Conservation (phyloP, 53 echinoderm and acorn worm genomes). For the Echinometra lucunter region DNA sequence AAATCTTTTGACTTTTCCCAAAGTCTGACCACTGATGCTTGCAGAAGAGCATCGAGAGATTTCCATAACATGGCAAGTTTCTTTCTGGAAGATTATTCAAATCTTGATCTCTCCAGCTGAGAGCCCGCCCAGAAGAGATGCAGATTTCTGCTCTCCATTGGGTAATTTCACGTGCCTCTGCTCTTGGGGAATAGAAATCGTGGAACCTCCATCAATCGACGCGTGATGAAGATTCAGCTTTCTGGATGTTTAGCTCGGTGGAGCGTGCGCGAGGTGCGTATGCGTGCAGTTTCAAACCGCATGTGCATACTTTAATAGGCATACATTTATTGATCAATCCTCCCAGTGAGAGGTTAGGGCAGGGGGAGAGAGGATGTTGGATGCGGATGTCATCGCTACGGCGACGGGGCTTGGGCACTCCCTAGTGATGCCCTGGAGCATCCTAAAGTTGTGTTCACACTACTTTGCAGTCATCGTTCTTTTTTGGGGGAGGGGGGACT, state of each 20-base stretch:
- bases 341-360: neutral
- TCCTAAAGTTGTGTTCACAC: neutral
- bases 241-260: slow-evolving; percentile 19
- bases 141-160: slow-evolving; percentile 2
- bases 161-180: slow-evolving; percentile 23
- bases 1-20: too few species aligned
- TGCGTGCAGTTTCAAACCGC: slow-evolving; percentile 34
- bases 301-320: slow-evolving; percentile 34
- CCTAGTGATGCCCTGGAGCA: slow-evolving; percentile 19
- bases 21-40: neutral
- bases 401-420: slow-evolving; percentile 21
- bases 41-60: neutral
- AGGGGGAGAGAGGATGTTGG: neutral
- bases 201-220: neutral
- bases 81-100: slow-evolving; percentile 9
- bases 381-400: slow-evolving; percentile 43
- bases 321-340: slow-evolving; percentile 47
- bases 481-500: too few species aligned
- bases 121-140: neutral
- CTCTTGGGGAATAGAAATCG: neutral
- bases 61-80: neutral
- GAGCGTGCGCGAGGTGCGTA: neutral
- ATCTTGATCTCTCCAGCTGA: neutral
- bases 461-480: neutral
- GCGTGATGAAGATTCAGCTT: neutral